A percentile compares a stretch with the other conserved stretches of the same genome.
Evolutionary conservation across 1,140 invertebrate species (phyloP).

Genomic region (Belonocnema kinseyi): DNA sequence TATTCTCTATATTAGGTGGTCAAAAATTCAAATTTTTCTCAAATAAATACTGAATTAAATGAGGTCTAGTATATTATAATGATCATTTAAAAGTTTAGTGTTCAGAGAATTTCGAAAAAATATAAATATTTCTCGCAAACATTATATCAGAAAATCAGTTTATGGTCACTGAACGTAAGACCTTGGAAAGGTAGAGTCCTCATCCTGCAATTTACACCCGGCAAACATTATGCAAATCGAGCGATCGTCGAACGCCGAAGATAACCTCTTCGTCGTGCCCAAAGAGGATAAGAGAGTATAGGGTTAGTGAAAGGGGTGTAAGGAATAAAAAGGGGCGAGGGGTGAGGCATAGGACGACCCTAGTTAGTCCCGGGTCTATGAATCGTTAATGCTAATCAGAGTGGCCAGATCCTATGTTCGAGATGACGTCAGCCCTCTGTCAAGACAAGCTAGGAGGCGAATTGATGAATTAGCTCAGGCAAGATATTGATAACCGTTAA

Average conservation of each 20-base stretch:
- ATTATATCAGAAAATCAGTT: no score
- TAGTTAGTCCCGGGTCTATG: slow-evolving; percentile 67
- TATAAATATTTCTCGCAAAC: no score
- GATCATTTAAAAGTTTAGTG: no score
- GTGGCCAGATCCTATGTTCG: slow-evolving; percentile 60
- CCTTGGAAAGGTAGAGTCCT: no score
- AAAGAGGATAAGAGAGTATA: slow-evolving; percentile 32
- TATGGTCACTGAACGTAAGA: no score
- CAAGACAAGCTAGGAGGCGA: slow-evolving; percentile 59
- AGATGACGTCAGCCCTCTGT: slow-evolving; percentile 67
- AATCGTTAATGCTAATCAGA: slow-evolving; percentile 73
- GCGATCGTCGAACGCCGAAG: slow-evolving; percentile 65
- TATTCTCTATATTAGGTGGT: no score
- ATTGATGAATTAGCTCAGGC: slow-evolving; percentile 67
- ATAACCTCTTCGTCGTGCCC: slow-evolving; percentile 56
- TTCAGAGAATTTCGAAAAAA: no score
- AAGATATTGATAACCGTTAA: slow-evolving; percentile 58
- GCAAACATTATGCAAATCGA: slow-evolving; percentile 56
- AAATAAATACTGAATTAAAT: no score
- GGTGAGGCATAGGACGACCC: slow-evolving; percentile 64
- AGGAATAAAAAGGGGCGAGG: slow-evolving; percentile 55
- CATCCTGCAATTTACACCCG: no score
- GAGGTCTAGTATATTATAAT: no score
- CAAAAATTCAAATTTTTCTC: no score
- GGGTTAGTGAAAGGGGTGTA: slow-evolving; percentile 40